These are phyloP conservation scores for Morphnarchus princeps DNA, from an alignment of 2,113 vertebrate genomes.

Conservation along the genomic window DNA sequence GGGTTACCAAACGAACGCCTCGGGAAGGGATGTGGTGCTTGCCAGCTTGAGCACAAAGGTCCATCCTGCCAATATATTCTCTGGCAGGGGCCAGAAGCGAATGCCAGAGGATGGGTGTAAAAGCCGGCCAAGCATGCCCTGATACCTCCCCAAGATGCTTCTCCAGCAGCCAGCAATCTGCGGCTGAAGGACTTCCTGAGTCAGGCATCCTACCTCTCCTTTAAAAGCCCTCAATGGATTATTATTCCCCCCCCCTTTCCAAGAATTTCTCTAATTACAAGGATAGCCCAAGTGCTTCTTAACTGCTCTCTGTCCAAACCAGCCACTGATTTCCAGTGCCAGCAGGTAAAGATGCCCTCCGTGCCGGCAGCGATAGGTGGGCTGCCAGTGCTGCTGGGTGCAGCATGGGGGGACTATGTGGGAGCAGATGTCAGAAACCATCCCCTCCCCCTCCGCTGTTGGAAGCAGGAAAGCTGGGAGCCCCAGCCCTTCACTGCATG, in stretches of 20 bases:
- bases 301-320: not conserved
- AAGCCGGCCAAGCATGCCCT: not conserved
- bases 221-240: conserved; percentile 15
- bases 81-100: not conserved
- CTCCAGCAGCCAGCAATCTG: not conserved
- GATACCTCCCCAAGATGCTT: not conserved
- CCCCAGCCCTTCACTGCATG: not conserved
- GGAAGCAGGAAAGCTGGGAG: not conserved
- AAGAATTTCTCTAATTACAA: conserved; percentile 26
- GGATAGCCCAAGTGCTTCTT: not conserved
- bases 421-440: not conserved
- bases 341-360: not conserved
- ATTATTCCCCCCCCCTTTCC: not conserved
- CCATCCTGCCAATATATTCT: not conserved
- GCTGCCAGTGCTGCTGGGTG: not conserved
- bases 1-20: accelerated
- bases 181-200: not conserved
- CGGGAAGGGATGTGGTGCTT: accelerated
- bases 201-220: not conserved
- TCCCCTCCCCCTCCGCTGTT: not conserved
- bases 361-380: accelerated
- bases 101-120: not conserved
- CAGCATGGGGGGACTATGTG: not conserved
- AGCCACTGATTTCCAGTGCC: not conserved
- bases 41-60: not conserved